Base-by-base conservation (phyloP, 2,888 invertebrate species). In the Papilio elwesi region DNA sequence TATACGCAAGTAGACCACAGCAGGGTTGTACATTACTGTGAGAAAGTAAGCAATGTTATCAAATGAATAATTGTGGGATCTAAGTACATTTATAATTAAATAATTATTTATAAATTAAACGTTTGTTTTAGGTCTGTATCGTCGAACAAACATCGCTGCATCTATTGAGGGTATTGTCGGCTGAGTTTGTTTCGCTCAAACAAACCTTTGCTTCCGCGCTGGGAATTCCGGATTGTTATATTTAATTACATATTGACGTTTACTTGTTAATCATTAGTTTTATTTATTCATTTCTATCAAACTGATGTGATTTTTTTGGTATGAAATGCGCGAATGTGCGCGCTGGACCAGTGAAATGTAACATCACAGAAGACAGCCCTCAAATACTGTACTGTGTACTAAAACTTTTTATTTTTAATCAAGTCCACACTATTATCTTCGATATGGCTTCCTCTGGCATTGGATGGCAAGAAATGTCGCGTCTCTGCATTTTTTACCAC, bases 51-150 rank as follows among this genome's bases (percentile, higher is more conserved):
- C 43, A 62, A 15, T 43, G n/a, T 43, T 62, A 62, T 62, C 59
- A 15, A 9, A 12, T 0, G 13, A 36, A 57, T 12, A 43, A 62
- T n/a, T 43, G n/a, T 15, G 9, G 10, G 15, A 62, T 9, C 9
- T 43, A 15, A 59, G 9, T 0, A 15, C 43, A 62, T 8, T 59
- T 59, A 43, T 43, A 38, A 59, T 59, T 59, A 62, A 43, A 62
- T 10, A 43, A 59, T 43, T 62, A 62, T 62, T 62, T 62, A 62
- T 62, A 62, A 62, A 43, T 43, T 10, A 59, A 59, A 59, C n/a
- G 59, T 62, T 62, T 62, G 59, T 43, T 43, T 43, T 15, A 62
- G 10, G 8, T 3, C 8, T 43, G 6, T 59, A 10, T 59, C 36
- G 59, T 59, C 9, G n/a, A 38, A 59, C 59, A 59, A 13, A 59